Evolutionary conservation across 2,113 vertebrate species (phyloP), one percentile per base, ranked within the genome.

Genomic region (Halichoerus grypus): DNA sequence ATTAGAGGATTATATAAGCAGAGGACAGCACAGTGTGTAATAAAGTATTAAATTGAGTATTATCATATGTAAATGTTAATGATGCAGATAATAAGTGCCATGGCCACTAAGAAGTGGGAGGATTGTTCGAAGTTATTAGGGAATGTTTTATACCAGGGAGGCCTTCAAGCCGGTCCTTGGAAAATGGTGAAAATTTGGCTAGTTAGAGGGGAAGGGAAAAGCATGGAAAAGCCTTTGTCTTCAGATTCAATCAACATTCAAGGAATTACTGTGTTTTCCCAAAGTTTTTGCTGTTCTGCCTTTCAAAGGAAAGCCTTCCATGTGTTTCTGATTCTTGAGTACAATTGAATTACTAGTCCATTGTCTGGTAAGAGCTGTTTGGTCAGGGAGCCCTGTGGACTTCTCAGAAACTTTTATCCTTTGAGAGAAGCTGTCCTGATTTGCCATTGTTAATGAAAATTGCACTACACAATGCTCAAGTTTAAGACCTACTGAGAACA

Each of bases 371-470:
- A 98, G 93, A 97, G 77, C 94, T 94, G 49, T 97, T 97, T 96
- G 92, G 95, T 91, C 88, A 79, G 76, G 90, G 85, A 97, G 77
- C 85, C 95, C 92, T 22, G 39, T 55, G 88, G 97, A 81, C 93
- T 98, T 96, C 97, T 96, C 76, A 77, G 95, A 94, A 95, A 85
- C 94, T 83, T 98, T 98, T 95, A 36, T 97, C 77, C 94, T 97
- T 95, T 98, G 88, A 97, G 97, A 97, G 86, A 95, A 93, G 95
- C 91, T 95, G 88, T 98, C 91, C 95, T 98, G 97, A 98, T 98
- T 98, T 98, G 77, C 91, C 93, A 95, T 97, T 98, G 97, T 98
- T 96, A 93, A 97, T 97, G 93, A 97, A 92, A 95, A 72, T 97
- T 91, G 91, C 76, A 36, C 63, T 39, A 84, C 82, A 97, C 93